Base-by-base conservation (phyloP, 2,113 vertebrate genomes). In the Paraplagusia blochii region DNA sequence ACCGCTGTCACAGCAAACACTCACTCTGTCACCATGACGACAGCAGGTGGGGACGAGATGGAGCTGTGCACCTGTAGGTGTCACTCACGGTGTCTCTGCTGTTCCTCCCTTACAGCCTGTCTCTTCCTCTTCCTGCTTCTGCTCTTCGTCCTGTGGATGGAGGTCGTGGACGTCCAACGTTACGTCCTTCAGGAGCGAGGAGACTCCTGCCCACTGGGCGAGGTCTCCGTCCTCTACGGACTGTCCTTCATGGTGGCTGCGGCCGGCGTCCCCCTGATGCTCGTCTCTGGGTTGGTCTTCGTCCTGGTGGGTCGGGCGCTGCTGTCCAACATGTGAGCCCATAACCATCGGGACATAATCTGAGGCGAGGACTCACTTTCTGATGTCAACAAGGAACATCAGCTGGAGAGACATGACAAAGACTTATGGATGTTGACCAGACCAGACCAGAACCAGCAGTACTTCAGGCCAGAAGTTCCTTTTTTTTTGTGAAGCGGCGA, bases 91-190 rank as follows among this genome's bases (percentile, higher is more conserved):
- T 19, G 14, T 38, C 53, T 59, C 42, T 44, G 5, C 11, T 40
- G 47, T 44, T 8, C 38, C 17, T 66, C 63, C 62, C 66, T 72
- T 14, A 14, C 74, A 95, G 94, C 92, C 15, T 76, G 82, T 18
- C 46, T 93, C 44, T 93, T 94, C 83, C 85, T 92, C 66, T 50
- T 85, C 45, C 76, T 91, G 14, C 60, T 95, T 29, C 72, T 91
- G 56, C 88, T 96, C 59, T 95, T 92, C 0, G 90, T 93, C 11
- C 82, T 95, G 58, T 96, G 94, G 94, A 93, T 94, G 82, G 93
- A 95, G 86, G 82, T 87, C 66, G 91, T 87, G 4, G 92, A 95
- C n/a, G 90, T 95, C 51, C 83, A 77, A 52, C 84, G 82, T 64
- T 95, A 94, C 70, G 71, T 95, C 70, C 88, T 95, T 7, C 89